These are phyloP conservation scores for Hemicrepidius hirtus DNA, from an alignment of 2,888 invertebrate species.

Conservation along the genomic window DNA sequence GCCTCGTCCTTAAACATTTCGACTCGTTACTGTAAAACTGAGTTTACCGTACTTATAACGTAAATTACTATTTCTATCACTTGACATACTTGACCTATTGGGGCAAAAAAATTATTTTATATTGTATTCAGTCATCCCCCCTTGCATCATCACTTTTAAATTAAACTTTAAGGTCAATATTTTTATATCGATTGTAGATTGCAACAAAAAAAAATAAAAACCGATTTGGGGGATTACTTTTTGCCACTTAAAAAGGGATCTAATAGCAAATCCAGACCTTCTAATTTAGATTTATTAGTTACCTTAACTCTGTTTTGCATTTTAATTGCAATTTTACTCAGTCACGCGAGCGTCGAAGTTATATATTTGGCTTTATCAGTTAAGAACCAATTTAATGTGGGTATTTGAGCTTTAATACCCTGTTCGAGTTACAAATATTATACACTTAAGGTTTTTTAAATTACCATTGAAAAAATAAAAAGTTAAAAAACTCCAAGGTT, in stretches of 20 bases:
- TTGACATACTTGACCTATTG: no score
- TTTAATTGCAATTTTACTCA: constrained; percentile 56
- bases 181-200: neutral
- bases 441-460: neutral
- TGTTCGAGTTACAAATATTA: no score
- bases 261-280: constrained; percentile 24
- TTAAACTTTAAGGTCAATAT: no score
- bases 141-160: no score
- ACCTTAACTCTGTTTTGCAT: constrained; percentile 54
- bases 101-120: no score
- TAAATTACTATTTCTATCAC: no score
- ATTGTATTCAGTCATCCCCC: no score
- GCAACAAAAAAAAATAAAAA: neutral
- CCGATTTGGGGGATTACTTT: no score
- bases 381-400: neutral
- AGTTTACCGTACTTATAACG: no score
- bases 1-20: no score
- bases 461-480: neutral
- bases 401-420: no score
- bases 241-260: constrained; percentile 7
- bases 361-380: neutral
- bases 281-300: constrained; percentile 43
- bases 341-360: constrained; percentile 46
- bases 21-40: no score
- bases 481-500: constrained; percentile 11